Base-by-base conservation (phyloP, 2,113 vertebrate genomes). In the Emberiza fucata region DNA sequence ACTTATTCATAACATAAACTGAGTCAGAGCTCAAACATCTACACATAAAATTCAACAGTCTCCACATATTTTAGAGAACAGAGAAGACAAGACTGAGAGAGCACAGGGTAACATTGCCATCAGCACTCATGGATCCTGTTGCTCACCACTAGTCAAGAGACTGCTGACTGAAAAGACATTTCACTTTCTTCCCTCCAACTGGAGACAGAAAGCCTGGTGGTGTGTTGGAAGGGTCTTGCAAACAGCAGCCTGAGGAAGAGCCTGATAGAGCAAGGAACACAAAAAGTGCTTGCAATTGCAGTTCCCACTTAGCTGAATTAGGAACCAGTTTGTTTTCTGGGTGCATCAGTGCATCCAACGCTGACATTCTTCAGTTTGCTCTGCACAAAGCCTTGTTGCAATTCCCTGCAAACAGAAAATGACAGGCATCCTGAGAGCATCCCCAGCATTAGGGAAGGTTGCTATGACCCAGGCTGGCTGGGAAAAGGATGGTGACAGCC, bases 41-140 rank as follows among this genome's bases (percentile, higher is more conserved):
- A 27, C 71, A 47, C 45, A 54, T 60, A 90, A 92, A 92, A 95
- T 72, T 88, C 88, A 86, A 28, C 45, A 78, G 51, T 68, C n/a
- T 88, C 77, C 40, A 86, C 28, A 37, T 73, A 64, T 64, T 92
- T 92, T 33, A 70, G 54, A 51, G 51, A 83, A 28, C 27, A 40
- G 10, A 2, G 9, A 81, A 60, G 42, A 64, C 29, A n/a, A 71
- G 56, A 47, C 33, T 51, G 27, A 64, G 76, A 79, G 64, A 60
- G n/a, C 45, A 65, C 31, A 35, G 63, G 66, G 65, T 86, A 88
- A 81, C 59, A 70, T 31, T 84, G 31, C 56, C 51, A 37, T 66
- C 2, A 8, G 11, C 27, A 40, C 21, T 81, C 4, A 3, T 8
- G 39, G 85, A 47, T 73, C 60, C 33, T 59, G 47, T 33, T 88